phyloP scores from a whole-genome alignment of 2,888 invertebrate genomes.

The Melanotus villosus region DNA sequence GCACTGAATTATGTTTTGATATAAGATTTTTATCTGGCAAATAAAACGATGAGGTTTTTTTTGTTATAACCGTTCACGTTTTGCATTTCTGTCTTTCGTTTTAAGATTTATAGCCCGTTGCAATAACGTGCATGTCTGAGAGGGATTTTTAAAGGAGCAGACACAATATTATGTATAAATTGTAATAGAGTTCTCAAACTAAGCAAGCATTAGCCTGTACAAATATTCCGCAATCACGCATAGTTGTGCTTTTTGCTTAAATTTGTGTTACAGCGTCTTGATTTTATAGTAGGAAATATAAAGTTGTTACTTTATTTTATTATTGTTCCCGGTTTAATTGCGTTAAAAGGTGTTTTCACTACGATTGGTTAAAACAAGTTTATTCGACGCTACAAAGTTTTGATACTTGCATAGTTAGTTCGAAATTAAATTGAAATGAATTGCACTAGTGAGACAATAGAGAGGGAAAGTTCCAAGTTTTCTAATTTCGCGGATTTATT shows the following conservation, averaged over 20 bases:
- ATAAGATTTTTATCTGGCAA: slow-evolving; percentile 55
- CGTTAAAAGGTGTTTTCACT: slow-evolving; percentile 23
- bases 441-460: slow-evolving; percentile 4
- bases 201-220: slow-evolving; percentile 35
- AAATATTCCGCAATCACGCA: slow-evolving; percentile 44
- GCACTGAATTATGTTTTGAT: slow-evolving; percentile 53
- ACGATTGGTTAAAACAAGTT: slow-evolving; percentile 14
- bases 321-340: slow-evolving; percentile 11
- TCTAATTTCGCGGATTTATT: background rate
- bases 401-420: slow-evolving; percentile 17
- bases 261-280: slow-evolving; percentile 33
- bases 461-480: slow-evolving; percentile 14
- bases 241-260: slow-evolving; percentile 29
- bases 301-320: slow-evolving; percentile 16
- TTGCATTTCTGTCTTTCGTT: slow-evolving; percentile 12
- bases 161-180: slow-evolving; percentile 43
- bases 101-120: background rate
- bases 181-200: slow-evolving; percentile 49
- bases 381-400: slow-evolving; percentile 7
- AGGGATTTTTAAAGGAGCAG: slow-evolving; percentile 25
- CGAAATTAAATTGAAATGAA: slow-evolving; percentile 16
- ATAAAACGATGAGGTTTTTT: slow-evolving; percentile 35
- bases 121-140: slow-evolving; percentile 27
- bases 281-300: slow-evolving; percentile 25
- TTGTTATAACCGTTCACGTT: background rate